Evolutionary conservation across 2,888 invertebrate species (phyloP).

Genomic region (Magallana nippona): DNA sequence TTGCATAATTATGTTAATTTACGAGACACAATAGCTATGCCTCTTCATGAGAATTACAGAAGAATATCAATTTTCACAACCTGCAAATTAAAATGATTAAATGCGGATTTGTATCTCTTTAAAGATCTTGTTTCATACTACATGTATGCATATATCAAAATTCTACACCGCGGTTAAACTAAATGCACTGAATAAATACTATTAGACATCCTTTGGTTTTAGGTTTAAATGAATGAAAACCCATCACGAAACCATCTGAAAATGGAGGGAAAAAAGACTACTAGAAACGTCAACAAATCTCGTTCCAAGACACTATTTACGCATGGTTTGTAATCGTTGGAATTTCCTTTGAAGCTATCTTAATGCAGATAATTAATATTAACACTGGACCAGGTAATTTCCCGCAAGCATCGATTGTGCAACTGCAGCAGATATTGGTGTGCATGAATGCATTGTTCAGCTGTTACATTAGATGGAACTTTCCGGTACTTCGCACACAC

Average conservation of each 20-base stretch:
- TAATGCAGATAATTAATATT: conserved; percentile 18
- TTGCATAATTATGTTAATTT: conserved; percentile 13
- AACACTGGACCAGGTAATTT: conserved; percentile 18
- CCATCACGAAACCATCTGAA: too few species aligned
- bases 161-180: not conserved
- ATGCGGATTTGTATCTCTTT: not conserved
- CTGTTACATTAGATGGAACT: conserved; percentile 7
- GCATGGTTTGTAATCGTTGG: conserved; percentile 3
- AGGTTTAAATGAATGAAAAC: too few species aligned
- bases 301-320: too few species aligned
- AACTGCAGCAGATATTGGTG: conserved; percentile 15
- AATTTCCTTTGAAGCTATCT: conserved; percentile 4
- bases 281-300: too few species aligned
- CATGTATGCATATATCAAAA: not conserved
- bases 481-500: conserved; percentile 6
- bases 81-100: not conserved
- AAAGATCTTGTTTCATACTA: not conserved
- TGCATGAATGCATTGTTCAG: not conserved
- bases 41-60: not conserved
- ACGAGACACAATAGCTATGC: not conserved
- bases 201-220: too few species aligned
- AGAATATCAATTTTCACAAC: not conserved
- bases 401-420: conserved; percentile 24
- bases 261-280: too few species aligned
- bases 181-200: too few species aligned